Evolutionary conservation across 1,140 invertebrate species (phyloP).

Genomic region (Pinna nobilis): DNA sequence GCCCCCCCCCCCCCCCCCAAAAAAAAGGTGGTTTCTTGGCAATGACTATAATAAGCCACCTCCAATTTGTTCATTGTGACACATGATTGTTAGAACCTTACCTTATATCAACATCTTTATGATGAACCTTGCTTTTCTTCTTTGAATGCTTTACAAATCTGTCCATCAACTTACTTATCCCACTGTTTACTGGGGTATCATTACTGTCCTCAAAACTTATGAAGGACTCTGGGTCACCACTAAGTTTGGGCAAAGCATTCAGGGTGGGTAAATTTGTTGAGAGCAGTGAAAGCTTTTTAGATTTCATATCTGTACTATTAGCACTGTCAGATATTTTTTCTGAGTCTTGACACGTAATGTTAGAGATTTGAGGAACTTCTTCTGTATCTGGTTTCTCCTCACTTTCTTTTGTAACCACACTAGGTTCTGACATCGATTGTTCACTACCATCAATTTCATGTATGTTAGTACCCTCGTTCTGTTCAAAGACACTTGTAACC

Average conservation of each 20-base stretch:
- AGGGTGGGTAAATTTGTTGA: constrained; percentile 18
- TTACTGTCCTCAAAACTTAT: constrained; percentile 31
- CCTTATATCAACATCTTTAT: constrained; percentile 52
- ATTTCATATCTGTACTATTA: background rate
- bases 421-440: constrained; percentile 7
- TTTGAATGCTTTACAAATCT: constrained; percentile 46
- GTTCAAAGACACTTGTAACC: too few relatives aligned
- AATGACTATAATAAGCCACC: too few relatives aligned
- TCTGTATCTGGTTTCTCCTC: background rate
- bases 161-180: constrained; percentile 46
- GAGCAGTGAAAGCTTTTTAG: background rate
- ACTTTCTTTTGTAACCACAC: background rate
- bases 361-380: too few relatives aligned
- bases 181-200: constrained; percentile 28
- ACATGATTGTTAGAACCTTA: background rate
- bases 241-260: constrained; percentile 39
- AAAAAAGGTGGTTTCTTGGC: too few relatives aligned
- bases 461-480: too few relatives aligned
- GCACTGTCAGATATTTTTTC: background rate
- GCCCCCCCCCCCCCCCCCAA: too few relatives aligned
- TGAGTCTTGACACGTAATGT: too few relatives aligned
- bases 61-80: too few relatives aligned
- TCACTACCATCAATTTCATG: too few relatives aligned
- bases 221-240: constrained; percentile 40
- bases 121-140: constrained; percentile 42